Conservation (phyloP, 2,888 invertebrate genomes). For the Amphipoea oculea region DNA sequence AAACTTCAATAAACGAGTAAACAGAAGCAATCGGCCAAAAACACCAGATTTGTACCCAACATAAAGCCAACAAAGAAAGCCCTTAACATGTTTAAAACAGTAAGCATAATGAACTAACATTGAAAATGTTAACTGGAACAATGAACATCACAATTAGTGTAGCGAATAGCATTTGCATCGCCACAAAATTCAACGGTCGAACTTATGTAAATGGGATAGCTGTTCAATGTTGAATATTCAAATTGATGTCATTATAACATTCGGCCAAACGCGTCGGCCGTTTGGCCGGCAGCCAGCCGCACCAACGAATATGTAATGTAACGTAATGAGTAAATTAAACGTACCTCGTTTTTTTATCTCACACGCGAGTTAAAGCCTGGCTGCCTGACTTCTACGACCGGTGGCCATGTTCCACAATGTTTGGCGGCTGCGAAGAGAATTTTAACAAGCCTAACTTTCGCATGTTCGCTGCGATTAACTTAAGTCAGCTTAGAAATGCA, state of each 20-base stretch:
- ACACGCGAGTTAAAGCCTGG: slow-evolving; percentile 78
- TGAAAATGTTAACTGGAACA: slow-evolving; percentile 77
- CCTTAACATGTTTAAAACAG: slow-evolving; percentile 48
- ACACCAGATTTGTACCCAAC: background rate
- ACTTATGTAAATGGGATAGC: slow-evolving; percentile 90
- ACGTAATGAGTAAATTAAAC: slow-evolving; percentile 89
- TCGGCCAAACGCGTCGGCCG: slow-evolving; percentile 84
- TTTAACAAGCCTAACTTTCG: slow-evolving; percentile 70
- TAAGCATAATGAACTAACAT: slow-evolving; percentile 63
- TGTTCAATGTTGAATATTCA: slow-evolving; percentile 90
- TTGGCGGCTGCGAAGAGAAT: slow-evolving; percentile 67
- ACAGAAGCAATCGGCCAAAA: background rate
- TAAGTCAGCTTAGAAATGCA: slow-evolving; percentile 62
- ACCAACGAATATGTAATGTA: slow-evolving; percentile 84
- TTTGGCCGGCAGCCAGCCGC: slow-evolving; percentile 88
- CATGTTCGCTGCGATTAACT: slow-evolving; percentile 66
- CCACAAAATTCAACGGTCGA: slow-evolving; percentile 89
- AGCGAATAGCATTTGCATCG: slow-evolving; percentile 86
- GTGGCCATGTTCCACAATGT: slow-evolving; percentile 70
- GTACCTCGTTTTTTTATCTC: slow-evolving; percentile 79
- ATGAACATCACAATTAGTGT: slow-evolving; percentile 87
- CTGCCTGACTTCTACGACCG: slow-evolving; percentile 58
- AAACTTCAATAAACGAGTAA: background rate
- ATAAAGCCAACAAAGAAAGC: slow-evolving; percentile 19
- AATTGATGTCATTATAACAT: slow-evolving; percentile 91